These are phyloP conservation scores for Labrus mixtus DNA, from an alignment of 2,113 vertebrate genomes.

Conservation along the genomic window DNA sequence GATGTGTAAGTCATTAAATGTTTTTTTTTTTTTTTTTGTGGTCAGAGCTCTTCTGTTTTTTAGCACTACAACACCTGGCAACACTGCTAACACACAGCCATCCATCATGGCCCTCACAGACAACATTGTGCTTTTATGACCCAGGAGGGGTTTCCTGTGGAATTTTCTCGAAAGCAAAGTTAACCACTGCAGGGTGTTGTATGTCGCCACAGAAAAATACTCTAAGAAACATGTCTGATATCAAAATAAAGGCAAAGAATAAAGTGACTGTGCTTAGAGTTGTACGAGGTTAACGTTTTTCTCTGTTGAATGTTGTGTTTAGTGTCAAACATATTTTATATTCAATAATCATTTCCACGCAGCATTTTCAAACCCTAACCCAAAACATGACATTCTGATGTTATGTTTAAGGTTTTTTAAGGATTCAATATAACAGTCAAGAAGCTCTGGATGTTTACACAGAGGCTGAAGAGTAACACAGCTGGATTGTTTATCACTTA, in stretches of 20 bases:
- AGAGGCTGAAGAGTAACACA: conserved; percentile 49
- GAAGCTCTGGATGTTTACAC: conserved; percentile 1
- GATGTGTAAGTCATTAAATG: conserved; percentile 47
- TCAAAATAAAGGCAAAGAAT: too few species aligned
- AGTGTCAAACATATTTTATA: too few species aligned
- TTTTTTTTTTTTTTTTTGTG: conserved; percentile 15
- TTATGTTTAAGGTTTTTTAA: too few species aligned
- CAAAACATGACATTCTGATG: too few species aligned
- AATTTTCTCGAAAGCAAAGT: conserved; percentile 48
- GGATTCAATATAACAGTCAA: too few species aligned
- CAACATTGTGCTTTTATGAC: conserved; percentile 36
- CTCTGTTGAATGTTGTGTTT: too few species aligned
- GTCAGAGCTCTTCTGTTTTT: conserved; percentile 60
- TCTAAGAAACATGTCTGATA: not conserved
- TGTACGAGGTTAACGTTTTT: too few species aligned
- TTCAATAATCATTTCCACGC: too few species aligned
- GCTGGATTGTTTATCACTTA: conserved; percentile 44
- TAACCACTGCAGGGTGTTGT: not conserved
- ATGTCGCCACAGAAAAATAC: not conserved
- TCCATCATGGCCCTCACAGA: conserved; percentile 48
- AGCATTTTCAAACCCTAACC: too few species aligned
- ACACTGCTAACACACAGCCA: conserved; percentile 39
- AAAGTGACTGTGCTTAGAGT: too few species aligned
- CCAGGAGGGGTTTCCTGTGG: conserved; percentile 41
- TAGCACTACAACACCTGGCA: conserved; percentile 71